Evolutionary conservation across 1,140 invertebrate species (phyloP), one percentile per base, ranked within the genome.

Genomic region (Pomacea maculata): DNA sequence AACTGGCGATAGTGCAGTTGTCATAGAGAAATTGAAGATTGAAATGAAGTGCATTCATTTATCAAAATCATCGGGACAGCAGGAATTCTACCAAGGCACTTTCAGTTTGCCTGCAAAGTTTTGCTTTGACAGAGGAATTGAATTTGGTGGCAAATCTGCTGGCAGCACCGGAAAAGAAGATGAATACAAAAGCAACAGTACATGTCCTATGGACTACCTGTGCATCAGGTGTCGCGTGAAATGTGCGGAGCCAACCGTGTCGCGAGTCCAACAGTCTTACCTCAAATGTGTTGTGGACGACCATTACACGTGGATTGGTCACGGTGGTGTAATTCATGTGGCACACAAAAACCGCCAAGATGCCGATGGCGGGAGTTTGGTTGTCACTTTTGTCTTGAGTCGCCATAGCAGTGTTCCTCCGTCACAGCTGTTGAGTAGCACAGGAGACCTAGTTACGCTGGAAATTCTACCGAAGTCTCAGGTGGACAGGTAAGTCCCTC

Each of bases 21-120:
- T 85, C 21, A 79, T 88, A 52, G 81, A 87, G 70, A 87, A 88
- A 83, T 83, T 89, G 3, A 74, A 57, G 14, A 80, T 89, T 55
- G 65, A 70, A 15, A 87, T 87, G 84, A 77, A 83, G 63, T 70
- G 78, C 21, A 55, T 80, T 34, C 54, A 29, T 3, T 55, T 54
- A 12, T 45, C 34, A 17, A 52, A 34, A 63, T 65, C 68, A 52
- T n/a, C 11, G 19, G 57, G 15, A 77, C 67, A n/a, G 5, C 52
- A 71, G 19, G 25, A 61, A 2, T 65, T 65, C 7, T 61, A 74
- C 72, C 76, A 55, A 7, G 88, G 86, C 15, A 55, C 63, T 29
- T 86, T 90, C 75, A 76, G 64, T n/a, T 75, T 90, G 6, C 80
- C 81, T 9, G 45, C 82, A 19, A 79, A 54, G 6, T 88, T 87